Percentiles rank a stretch among this genome's conserved stretches.
These are phyloP conservation scores for Oryctes rhinoceros DNA, from an alignment of 1,140 invertebrate genomes.

Conservation along the genomic window DNA sequence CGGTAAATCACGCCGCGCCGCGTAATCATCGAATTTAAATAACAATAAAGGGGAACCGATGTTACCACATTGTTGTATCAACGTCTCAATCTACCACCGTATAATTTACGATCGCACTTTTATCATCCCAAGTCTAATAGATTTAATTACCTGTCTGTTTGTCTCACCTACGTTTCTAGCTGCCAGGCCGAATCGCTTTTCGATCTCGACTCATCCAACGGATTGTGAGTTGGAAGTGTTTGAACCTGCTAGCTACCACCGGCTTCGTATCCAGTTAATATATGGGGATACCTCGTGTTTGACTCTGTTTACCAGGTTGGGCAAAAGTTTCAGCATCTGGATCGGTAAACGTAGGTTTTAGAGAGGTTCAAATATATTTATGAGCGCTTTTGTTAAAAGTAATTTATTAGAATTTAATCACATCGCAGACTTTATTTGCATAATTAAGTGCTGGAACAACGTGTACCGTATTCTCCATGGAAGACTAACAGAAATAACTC, in stretches of 20 bases:
- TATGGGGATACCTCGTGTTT: neutral
- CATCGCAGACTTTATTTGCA: too few relatives aligned
- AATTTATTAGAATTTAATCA: too few relatives aligned
- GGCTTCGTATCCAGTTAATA: neutral
- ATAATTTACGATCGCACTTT: conserved; percentile 15
- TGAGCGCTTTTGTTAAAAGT: too few relatives aligned
- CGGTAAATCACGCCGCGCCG: conserved; percentile 16
- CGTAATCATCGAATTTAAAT: conserved; percentile 19
- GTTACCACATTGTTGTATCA: conserved; percentile 21
- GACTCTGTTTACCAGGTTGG: too few relatives aligned
- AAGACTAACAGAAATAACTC: too few relatives aligned
- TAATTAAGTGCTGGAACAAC: too few relatives aligned
- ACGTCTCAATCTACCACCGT: conserved; percentile 12
- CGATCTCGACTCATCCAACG: neutral
- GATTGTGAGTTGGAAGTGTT: conserved; percentile 3
- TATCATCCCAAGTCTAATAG: conserved; percentile 20
- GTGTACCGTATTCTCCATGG: too few relatives aligned
- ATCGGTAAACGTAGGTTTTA: too few relatives aligned
- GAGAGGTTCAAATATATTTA: too few relatives aligned
- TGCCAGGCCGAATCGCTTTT: neutral
- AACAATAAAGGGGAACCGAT: conserved; percentile 13
- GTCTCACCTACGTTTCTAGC: neutral
- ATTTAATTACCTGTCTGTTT: conserved; percentile 19
- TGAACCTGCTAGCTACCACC: neutral
- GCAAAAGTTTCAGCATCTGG: too few relatives aligned